Evolutionary conservation across 2,797 vertebrate genomes (phyloP), one percentile per base, ranked within the genome.

Genomic region (Gymnothorax javanicus): DNA sequence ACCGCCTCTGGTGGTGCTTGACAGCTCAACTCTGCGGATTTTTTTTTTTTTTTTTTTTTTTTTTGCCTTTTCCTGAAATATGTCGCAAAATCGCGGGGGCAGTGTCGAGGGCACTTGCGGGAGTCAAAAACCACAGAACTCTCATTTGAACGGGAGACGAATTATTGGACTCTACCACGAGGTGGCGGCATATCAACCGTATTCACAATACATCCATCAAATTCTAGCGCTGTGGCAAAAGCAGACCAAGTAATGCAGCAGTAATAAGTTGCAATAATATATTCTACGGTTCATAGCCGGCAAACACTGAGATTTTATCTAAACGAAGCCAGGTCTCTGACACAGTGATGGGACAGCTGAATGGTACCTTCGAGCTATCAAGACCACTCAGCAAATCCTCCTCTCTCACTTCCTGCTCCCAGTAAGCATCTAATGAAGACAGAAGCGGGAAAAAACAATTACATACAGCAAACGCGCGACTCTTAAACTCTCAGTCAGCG

Each of bases 361-460:
- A 81, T 81, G 60, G 82, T 96, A 99, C 98, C 97, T 98, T 98
- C 92, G 97, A 96, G 92, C 96, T 93, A 91, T 97, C 96, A 92
- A 98, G 96, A 91, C 95, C 97, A 93, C 96, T 96, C 95, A 99
- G 92, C 88, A 98, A 95, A 93, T 98, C 97, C 92, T 97, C 95
- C 90, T 98, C 97, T 87, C 98, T 90, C 0, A 93, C 93, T 91
- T 96, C 96, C 94, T 97, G 97, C 88, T 97, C 97, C 94, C 97
- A 97, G 92, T 98, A 96, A 83, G 96, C 95, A 90, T 97, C 98
- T 99, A 95, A 84, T 62, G 91, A 90, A 86, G 89, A 92, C 23
- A 81, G 7, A 13, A 81, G 23, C 23, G 7, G 56, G 52, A 81
- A 20, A 56, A 25, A 50, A 13, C 13, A 43, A 12, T 54, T 54